Percentiles rank a stretch among this genome's conserved stretches.
Evolutionary conservation across 2,888 invertebrate species (phyloP).

Genomic region (Epicampocera succincta): DNA sequence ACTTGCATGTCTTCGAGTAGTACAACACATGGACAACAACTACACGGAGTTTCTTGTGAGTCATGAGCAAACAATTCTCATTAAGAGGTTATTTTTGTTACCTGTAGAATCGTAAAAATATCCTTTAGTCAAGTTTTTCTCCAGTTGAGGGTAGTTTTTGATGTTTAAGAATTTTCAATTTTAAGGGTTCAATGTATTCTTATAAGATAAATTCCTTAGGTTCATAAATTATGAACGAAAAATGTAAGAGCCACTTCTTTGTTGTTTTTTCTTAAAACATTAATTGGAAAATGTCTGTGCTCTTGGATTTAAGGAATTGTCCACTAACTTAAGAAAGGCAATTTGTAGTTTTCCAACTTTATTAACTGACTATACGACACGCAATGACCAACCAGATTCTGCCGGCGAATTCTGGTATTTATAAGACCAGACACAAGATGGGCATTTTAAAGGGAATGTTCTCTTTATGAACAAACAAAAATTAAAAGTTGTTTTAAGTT

Average conservation of each 20-base stretch:
- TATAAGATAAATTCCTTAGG: slow-evolving; percentile 44
- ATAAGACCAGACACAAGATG: too few relatives aligned
- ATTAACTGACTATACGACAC: too few relatives aligned
- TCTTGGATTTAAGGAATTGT: too few relatives aligned
- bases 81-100: slow-evolving; percentile 45
- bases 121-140: background rate
- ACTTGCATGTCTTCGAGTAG: background rate
- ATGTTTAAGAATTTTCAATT: slow-evolving; percentile 31
- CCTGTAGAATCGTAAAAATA: slow-evolving; percentile 26
- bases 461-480: too few relatives aligned
- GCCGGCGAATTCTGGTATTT: too few relatives aligned
- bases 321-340: too few relatives aligned
- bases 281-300: background rate
- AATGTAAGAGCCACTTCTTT: slow-evolving; percentile 1
- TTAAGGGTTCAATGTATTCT: slow-evolving; percentile 20
- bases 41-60: slow-evolving; percentile 25
- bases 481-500: too few relatives aligned
- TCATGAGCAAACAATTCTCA: slow-evolving; percentile 37
- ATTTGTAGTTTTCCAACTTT: too few relatives aligned
- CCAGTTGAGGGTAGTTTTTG: slow-evolving; percentile 24
- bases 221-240: background rate
- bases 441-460: too few relatives aligned
- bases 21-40: background rate
- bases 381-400: too few relatives aligned
- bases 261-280: background rate